Base-by-base conservation (phyloP, 2,797 vertebrate species). In the Benthosema pterotum region DNA sequence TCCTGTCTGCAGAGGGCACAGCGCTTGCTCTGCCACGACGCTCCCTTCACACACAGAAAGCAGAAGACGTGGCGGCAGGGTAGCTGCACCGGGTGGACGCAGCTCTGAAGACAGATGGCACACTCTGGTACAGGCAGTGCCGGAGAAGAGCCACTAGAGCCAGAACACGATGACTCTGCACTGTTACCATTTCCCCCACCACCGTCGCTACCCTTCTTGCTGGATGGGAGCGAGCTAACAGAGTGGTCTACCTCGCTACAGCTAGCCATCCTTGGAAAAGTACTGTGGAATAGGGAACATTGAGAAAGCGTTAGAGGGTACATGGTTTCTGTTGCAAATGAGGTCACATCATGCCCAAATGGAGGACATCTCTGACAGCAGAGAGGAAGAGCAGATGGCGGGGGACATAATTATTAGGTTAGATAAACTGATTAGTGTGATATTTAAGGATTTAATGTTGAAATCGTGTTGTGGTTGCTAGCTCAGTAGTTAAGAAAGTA, bases 61-160 rank as follows among this genome's bases (percentile, higher is more conserved):
- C 98, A 99, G 91, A 99, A 99, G 73, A 99, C 93, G 16, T 99
- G 98, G 69, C 95, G 96, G 91, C 98, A 99, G 11, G 97, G 98
- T 83, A 99, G 93, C 68, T 96, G 96, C 72, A 98, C 97, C 0
- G 97, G 97, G 82, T 99, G 97, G 78, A 99, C 95, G 68, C 98
- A 99, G 0, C 94, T 97, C 77, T 99, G 98, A 78, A 99, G 94
- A 81, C 97, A 99, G 87, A 99, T 99, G 77, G 98, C 97, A 62
- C 98, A 99, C 86, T 99, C 98, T 0, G 96, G 97, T 60, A 97
- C 95, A 14, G 95, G 83, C 67, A 97, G 91, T 46, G 93, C 92
- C 56, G 96, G 95, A 53, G 95, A 83, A 2, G 94, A 79, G 18
- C 85, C 92, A 63, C 94, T 92, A 85, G 95, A 96, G 50, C 86